Evolutionary conservation across 1,140 invertebrate species (phyloP).

Genomic region (Eupristina koningsbergeri): DNA sequence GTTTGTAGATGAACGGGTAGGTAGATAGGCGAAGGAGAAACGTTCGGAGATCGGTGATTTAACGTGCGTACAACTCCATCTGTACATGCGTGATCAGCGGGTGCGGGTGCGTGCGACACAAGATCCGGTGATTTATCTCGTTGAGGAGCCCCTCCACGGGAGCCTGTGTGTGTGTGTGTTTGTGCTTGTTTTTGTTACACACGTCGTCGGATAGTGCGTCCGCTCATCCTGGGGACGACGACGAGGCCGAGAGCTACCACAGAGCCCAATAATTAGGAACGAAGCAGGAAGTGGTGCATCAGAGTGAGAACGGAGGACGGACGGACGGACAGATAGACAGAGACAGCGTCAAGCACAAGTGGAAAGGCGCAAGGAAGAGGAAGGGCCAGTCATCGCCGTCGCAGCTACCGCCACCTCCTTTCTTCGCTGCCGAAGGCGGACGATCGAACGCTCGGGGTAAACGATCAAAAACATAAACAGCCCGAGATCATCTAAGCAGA

Average conservation of each 20-base stretch:
- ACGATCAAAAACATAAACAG: background rate
- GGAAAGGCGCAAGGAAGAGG: background rate
- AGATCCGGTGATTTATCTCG: background rate
- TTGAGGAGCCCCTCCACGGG: background rate
- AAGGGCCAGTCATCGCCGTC: background rate
- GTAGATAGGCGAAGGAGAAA: background rate
- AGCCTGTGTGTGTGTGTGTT: background rate
- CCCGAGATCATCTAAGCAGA: background rate
- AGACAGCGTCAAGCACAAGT: background rate
- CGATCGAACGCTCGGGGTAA: constrained; percentile 4
- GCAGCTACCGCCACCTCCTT: background rate
- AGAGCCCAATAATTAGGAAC: too few species aligned
- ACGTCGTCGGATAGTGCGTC: too few species aligned
- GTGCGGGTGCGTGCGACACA: background rate
- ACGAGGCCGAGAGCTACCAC: too few species aligned
- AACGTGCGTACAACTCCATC: background rate
- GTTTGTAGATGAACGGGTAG: too few species aligned
- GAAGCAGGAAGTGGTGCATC: background rate
- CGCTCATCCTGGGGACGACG: too few species aligned
- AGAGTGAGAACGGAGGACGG: background rate
- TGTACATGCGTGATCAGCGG: background rate
- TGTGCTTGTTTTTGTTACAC: too few species aligned
- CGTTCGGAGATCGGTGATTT: background rate
- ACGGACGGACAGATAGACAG: background rate
- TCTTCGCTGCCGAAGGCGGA: background rate